phyloP scores from a whole-genome alignment of 1,140 invertebrate genomes.

The Brachionus rotundiformis region DNA sequence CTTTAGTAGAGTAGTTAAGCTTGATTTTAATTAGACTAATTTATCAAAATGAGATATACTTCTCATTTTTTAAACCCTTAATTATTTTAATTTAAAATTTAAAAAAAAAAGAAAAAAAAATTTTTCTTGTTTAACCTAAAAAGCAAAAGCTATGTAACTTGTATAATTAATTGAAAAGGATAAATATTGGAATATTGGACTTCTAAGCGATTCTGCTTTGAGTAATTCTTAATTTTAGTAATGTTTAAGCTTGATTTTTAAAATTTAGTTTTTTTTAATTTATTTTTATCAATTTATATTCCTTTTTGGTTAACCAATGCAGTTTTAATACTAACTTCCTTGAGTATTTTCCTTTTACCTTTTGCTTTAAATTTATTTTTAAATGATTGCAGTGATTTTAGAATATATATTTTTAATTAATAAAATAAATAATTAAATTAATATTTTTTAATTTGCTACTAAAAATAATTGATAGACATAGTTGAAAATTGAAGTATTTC shows the following conservation, averaged over 20 bases:
- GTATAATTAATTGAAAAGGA: neutral
- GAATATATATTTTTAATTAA: neutral
- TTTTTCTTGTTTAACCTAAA: neutral
- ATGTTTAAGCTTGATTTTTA: neutral
- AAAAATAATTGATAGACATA: too few species aligned
- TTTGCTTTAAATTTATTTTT: neutral
- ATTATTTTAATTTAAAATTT: neutral
- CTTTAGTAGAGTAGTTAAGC: slow-evolving; percentile 23
- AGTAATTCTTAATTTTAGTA: neutral
- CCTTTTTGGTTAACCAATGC: neutral
- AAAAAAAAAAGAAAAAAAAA: slow-evolving; percentile 10
- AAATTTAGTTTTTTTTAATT: neutral
- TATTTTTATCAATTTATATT: neutral
- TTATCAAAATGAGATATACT: neutral
- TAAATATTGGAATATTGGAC: neutral
- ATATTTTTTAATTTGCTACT: neutral
- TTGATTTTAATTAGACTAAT: neutral
- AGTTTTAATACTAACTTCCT: neutral
- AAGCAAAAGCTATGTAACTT: slow-evolving; percentile 1
- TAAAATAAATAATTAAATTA: neutral
- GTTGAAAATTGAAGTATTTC: too few species aligned
- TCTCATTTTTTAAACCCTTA: neutral
- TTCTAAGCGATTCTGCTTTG: neutral
- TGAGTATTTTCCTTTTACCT: slow-evolving; percentile 2
- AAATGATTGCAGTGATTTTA: neutral